Evolutionary conservation across 2,888 invertebrate genomes (phyloP).

Genomic region (Biston stratarius): DNA sequence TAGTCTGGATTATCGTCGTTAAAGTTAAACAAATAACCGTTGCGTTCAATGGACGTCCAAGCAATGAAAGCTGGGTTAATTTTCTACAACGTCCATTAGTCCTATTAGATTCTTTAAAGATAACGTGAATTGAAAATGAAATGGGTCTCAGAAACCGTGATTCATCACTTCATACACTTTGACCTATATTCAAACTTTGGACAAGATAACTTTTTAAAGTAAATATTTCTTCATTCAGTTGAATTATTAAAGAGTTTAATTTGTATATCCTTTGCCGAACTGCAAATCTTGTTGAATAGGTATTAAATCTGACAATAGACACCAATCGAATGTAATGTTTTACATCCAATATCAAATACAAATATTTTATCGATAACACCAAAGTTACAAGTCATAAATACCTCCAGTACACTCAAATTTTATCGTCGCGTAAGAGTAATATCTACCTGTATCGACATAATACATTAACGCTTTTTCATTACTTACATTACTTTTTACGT

Average conservation of each 20-base stretch:
- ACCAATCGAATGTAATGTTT: slow-evolving; percentile 36
- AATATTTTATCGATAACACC: too few species aligned
- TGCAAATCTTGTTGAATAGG: slow-evolving; percentile 27
- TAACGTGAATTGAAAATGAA: slow-evolving; percentile 23
- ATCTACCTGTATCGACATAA: not conserved
- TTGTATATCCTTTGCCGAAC: slow-evolving; percentile 13
- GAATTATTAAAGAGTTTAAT: not conserved
- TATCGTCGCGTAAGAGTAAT: not conserved
- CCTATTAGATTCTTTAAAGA: slow-evolving; percentile 26
- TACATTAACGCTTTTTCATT: not conserved
- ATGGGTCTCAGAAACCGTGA: slow-evolving; percentile 10
- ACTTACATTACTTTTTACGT: not conserved
- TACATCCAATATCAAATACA: slow-evolving; percentile 16
- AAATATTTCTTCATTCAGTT: not conserved
- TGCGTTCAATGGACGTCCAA: slow-evolving; percentile 27
- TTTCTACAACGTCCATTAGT: slow-evolving; percentile 37
- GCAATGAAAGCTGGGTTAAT: slow-evolving; percentile 28
- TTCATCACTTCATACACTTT: slow-evolving; percentile 13
- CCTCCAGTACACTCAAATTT: not conserved
- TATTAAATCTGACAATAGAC: slow-evolving; percentile 22
- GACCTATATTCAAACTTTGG: slow-evolving; percentile 9
- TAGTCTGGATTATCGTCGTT: not conserved
- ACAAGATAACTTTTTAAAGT: not conserved
- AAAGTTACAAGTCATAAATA: too few species aligned
- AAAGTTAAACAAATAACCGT: slow-evolving; percentile 20